phyloP scores from a whole-genome alignment of 92 coral and sea anemone genomes.

The Heliopora coerulea region DNA sequence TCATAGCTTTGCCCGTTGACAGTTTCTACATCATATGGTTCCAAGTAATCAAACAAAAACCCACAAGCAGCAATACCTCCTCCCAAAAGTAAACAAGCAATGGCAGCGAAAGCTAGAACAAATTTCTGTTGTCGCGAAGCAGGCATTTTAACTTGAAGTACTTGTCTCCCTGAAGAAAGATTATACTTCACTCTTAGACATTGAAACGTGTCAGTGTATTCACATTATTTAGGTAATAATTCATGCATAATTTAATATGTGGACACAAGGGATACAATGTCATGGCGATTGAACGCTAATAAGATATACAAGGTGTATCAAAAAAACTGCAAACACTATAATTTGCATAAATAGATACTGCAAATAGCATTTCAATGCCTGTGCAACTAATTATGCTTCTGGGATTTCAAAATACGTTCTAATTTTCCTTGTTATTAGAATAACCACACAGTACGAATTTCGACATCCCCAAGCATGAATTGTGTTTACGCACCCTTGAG shows the following conservation, averaged over 20 bases:
- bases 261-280: background rate
- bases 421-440: no score
- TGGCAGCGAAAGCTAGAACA: slow-evolving; percentile 21
- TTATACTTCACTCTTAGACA: background rate
- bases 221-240: background rate
- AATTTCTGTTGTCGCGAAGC: slow-evolving; percentile 17
- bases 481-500: no score
- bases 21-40: slow-evolving; percentile 10
- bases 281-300: no score
- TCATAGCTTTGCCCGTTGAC: background rate
- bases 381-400: no score
- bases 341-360: no score
- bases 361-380: no score
- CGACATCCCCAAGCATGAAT: no score
- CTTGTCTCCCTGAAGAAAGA: background rate
- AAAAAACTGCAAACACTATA: no score
- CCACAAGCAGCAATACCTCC: slow-evolving; percentile 24
- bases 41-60: slow-evolving; percentile 9
- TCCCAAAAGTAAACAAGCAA: slow-evolving; percentile 26
- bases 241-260: background rate
- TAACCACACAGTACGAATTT: no score
- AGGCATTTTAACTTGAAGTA: slow-evolving; percentile 9
- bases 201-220: background rate
- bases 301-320: no score
- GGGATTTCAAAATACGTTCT: no score